Evolutionary conservation across 2,797 vertebrate species (phyloP), one percentile per base, ranked within the genome.

Genomic region (Graptemys geographica): DNA sequence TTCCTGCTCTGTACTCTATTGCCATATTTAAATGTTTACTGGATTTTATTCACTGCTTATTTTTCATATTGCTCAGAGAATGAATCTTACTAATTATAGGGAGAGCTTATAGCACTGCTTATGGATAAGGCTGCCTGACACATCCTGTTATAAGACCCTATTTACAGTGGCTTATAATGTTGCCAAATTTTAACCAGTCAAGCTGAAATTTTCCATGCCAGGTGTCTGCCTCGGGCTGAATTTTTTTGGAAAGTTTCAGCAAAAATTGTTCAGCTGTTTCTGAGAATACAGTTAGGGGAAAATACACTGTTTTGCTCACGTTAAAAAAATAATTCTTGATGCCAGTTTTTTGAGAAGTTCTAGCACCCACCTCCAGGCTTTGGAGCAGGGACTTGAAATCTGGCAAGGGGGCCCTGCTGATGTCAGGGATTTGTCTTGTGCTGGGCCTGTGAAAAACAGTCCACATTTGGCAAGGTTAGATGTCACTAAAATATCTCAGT

Each of bases 401-500:
- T 84, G 82, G 80, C 41, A 76, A 85, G 52, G 25, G 25, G 23
- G 84, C 37, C 74, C 27, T 9, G 23, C 55, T 90, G 19, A 13
- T 59, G 69, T 79, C 89, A 95, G 69, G 82, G 84, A 92, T 44
- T 47, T 80, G 8, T 41, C 78, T 3, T 90, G 89, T 94, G 89
- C 44, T 62, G 86, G 12, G 87, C 37, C 83, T 23, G 56, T 87
- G 57, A 79, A 11, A 72, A 90, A 62, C 2, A 83, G 41, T 10
- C 2, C 5, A 6, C 52, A 84, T 90, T 76, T 83, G 15, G 59
- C 86, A 93, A 91, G 12, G 27, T 93, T 90, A 51, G 81, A 84
- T 90, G 62, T 72, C 1, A 1, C 62, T 76, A 18, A 62, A 16
- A 16, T 87, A 90, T 53, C 44, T 93, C 84, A 57, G 53, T 37